Conservation (phyloP, 2,888 invertebrate species). For the Liopterus haemorrhoidalis region DNA sequence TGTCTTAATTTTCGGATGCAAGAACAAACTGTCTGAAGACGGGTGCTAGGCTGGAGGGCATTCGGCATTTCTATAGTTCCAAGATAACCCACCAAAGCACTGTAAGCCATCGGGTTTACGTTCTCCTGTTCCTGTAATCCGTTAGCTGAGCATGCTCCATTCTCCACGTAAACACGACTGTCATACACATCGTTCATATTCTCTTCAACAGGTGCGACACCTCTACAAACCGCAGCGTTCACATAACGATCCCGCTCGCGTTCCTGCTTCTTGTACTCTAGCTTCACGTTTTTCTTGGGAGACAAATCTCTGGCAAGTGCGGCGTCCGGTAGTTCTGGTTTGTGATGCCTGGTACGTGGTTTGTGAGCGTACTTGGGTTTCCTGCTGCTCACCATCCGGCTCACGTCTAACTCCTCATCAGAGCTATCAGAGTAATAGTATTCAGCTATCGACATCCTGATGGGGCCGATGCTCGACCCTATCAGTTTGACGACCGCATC, state of each 20-base stretch:
- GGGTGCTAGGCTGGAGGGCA: constrained; percentile 67
- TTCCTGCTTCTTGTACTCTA: constrained; percentile 12
- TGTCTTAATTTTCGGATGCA: constrained; percentile 85
- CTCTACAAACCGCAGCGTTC: constrained; percentile 11
- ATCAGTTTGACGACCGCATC: constrained; percentile 90
- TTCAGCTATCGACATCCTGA: constrained; percentile 80
- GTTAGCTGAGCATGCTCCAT: constrained; percentile 8
- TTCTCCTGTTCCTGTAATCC: constrained; percentile 40
- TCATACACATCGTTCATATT: constrained; percentile 23
- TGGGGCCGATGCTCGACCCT: constrained; percentile 75
- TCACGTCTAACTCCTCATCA: constrained; percentile 63
- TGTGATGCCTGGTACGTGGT: constrained; percentile 34
- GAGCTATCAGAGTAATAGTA: constrained; percentile 81
- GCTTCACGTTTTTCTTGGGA: constrained; percentile 4
- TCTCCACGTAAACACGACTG: constrained; percentile 8
- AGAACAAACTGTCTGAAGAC: constrained; percentile 72
- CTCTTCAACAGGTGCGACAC: constrained; percentile 26
- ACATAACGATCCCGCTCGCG: constrained; percentile 11
- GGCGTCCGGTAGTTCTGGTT: constrained; percentile 32
- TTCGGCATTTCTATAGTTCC: constrained; percentile 95
- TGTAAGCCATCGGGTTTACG: constrained; percentile 61
- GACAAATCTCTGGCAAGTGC: constrained; percentile 13
- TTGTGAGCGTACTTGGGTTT: constrained; percentile 59
- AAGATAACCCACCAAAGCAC: constrained; percentile 87
- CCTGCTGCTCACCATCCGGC: constrained; percentile 49